These are phyloP conservation scores for Dicerorhinus sumatrensis DNA, from an alignment of 2,113 vertebrate genomes.

Conservation along the genomic window DNA sequence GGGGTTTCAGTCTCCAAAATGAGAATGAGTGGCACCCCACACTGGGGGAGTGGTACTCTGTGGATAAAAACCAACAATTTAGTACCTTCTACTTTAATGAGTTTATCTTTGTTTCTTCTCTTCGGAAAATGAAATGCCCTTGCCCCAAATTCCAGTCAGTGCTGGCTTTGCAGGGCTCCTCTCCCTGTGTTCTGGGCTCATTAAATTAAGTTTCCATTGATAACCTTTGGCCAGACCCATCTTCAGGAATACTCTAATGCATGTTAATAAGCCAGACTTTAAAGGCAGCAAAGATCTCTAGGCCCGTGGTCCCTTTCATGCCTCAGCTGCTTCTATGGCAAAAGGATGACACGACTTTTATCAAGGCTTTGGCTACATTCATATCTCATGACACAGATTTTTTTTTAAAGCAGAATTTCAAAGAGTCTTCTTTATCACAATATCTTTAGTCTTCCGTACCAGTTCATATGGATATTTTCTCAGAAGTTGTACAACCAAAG, in stretches of 20 bases:
- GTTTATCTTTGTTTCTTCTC: constrained; percentile 77
- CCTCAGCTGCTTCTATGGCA: constrained; percentile 65
- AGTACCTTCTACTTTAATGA: constrained; percentile 64
- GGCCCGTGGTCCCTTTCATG: constrained; percentile 73
- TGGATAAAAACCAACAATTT: constrained; percentile 40
- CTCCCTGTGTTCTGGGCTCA: constrained; percentile 70
- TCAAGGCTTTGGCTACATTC: constrained; percentile 71
- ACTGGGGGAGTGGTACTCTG: background rate
- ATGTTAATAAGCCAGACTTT: constrained; percentile 77
- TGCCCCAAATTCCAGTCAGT: constrained; percentile 57
- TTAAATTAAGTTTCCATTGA: constrained; percentile 74
- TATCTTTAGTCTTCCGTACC: constrained; percentile 78
- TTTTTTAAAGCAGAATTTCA: constrained; percentile 77
- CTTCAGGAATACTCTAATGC: constrained; percentile 64
- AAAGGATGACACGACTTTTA: constrained; percentile 72
- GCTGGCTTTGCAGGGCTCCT: constrained; percentile 55
- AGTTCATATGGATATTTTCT: constrained; percentile 63
- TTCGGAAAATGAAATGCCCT: constrained; percentile 70
- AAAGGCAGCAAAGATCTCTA: constrained; percentile 72
- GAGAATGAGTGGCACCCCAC: background rate
- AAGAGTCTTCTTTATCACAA: constrained; percentile 72
- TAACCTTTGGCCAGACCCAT: constrained; percentile 68
- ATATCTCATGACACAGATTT: constrained; percentile 74
- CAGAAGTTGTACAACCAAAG: constrained; percentile 70
- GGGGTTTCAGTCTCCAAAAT: constrained; percentile 25